Conservation (phyloP, 2,113 vertebrate genomes). For the Phalacrocorax brasilianus region DNA sequence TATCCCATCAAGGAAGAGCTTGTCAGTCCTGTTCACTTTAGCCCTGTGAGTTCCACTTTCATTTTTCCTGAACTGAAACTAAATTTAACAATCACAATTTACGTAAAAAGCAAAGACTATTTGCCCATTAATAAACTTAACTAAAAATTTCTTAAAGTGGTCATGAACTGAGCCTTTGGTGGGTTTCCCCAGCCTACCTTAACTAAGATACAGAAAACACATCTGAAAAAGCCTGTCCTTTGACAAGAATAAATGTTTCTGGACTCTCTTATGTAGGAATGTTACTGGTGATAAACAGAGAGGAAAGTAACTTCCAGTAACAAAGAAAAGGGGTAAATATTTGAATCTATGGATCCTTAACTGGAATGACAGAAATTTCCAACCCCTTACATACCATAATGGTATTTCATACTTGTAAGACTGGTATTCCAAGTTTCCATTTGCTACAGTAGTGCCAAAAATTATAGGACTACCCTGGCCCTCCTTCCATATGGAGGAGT, state of each 20-base stretch:
- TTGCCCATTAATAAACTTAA: not conserved
- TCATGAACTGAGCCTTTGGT: not conserved
- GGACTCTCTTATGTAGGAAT: not conserved
- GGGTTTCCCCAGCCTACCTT: rapidly evolving
- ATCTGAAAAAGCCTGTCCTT: not conserved
- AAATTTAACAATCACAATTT: not conserved
- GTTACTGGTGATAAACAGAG: not conserved
- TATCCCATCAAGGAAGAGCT: not conserved
- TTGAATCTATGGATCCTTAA: not conserved
- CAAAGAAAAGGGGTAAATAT: not conserved
- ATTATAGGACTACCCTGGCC: constrained; percentile 6
- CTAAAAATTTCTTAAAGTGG: not conserved
- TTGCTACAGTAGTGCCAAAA: not conserved
- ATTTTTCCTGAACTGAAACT: constrained; percentile 7
- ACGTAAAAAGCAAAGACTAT: not conserved
- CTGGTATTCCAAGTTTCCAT: constrained; percentile 46
- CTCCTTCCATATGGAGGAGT: constrained; percentile 27
- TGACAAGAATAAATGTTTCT: not conserved
- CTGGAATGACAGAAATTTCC: constrained; percentile 21
- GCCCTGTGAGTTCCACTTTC: not conserved
- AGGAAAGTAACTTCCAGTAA: not conserved
- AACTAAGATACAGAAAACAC: not conserved
- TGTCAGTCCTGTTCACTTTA: not conserved
- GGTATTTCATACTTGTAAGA: constrained; percentile 29
- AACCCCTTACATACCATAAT: constrained; percentile 1